A percentile compares a stretch with the other conserved stretches of the same genome.
Evolutionary conservation across 2,888 invertebrate species (phyloP).

Genomic region (Proisotoma minuta): DNA sequence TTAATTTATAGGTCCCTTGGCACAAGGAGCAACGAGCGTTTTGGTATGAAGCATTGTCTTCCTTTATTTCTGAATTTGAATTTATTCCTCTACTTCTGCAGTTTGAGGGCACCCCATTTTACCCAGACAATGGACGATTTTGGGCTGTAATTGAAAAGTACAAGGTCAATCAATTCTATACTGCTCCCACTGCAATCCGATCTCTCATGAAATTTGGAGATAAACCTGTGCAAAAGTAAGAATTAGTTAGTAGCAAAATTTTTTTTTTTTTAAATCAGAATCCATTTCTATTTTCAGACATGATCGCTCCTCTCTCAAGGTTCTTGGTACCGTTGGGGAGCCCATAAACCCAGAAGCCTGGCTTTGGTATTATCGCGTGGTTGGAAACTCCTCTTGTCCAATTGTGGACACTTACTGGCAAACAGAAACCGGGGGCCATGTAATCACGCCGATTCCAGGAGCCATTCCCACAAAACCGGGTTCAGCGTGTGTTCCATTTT

Average conservation of each 20-base stretch:
- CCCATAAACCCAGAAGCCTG: slow-evolving; percentile 98
- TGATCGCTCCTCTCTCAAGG: slow-evolving; percentile 62
- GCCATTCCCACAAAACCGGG: slow-evolving; percentile 97
- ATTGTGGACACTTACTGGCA: slow-evolving; percentile 99
- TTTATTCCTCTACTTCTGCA: slow-evolving; percentile 51
- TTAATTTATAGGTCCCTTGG: slow-evolving; percentile 67
- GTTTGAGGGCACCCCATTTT: slow-evolving; percentile 97
- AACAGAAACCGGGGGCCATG: slow-evolving; percentile 98
- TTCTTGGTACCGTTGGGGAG: slow-evolving; percentile 96
- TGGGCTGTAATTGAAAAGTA: slow-evolving; percentile 93
- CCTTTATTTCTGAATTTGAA: slow-evolving; percentile 11
- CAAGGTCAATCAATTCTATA: slow-evolving; percentile 93
- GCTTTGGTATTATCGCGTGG: slow-evolving; percentile 85
- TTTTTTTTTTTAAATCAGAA: slow-evolving; percentile 5
- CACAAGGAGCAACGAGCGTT: slow-evolving; percentile 88
- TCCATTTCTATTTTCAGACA: slow-evolving; percentile 55
- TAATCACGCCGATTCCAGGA: slow-evolving; percentile 90
- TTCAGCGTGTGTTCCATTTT: slow-evolving; percentile 96
- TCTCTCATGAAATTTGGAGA: slow-evolving; percentile 94
- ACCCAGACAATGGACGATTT: slow-evolving; percentile 86
- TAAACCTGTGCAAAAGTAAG: slow-evolving; percentile 67
- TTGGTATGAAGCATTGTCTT: slow-evolving; percentile 66
- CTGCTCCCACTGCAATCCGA: slow-evolving; percentile 95
- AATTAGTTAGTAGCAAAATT: not conserved
- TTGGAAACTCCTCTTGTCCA: slow-evolving; percentile 74